phyloP scores from a whole-genome alignment of 30 jellyfish, hydroid and myxozoan species.

The Aurelia aurita region DNA sequence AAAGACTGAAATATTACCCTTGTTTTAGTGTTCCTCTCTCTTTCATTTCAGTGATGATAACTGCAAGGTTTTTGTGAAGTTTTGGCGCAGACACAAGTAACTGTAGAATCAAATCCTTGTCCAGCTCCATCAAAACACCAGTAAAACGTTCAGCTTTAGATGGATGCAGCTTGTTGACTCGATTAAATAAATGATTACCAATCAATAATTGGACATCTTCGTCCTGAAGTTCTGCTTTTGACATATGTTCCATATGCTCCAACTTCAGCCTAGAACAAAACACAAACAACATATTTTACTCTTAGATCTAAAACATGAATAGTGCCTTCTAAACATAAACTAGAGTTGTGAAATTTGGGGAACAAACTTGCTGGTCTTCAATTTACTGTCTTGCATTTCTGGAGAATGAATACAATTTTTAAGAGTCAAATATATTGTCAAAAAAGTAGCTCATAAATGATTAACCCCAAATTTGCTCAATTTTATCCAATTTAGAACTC shows the following conservation, averaged over 20 bases:
- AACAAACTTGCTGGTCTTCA: no score
- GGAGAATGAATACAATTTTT: no score
- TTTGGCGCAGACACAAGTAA: conserved; percentile 34
- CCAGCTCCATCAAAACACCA: conserved; percentile 52
- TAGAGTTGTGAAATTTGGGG: no score
- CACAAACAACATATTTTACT: not conserved
- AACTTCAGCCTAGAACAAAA: conserved; percentile 29
- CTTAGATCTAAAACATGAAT: not conserved
- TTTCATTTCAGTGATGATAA: conserved; percentile 18
- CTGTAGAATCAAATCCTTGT: conserved; percentile 49
- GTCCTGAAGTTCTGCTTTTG: conserved; percentile 39
- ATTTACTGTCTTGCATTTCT: no score
- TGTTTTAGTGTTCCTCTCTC: conserved; percentile 5
- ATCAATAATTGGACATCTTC: conserved; percentile 50
- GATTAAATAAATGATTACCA: conserved; percentile 41
- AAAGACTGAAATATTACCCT: not conserved
- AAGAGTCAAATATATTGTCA: no score
- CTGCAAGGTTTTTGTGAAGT: conserved; percentile 51
- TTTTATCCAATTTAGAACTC: no score
- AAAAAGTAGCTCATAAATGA: no score
- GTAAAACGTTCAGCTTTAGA: conserved; percentile 52
- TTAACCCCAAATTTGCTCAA: no score
- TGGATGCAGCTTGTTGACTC: conserved; percentile 46
- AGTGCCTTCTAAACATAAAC: not conserved
- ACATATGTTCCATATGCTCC: conserved; percentile 20